Conservation (phyloP, 2,888 invertebrate species). For the Pegoplata infirma region DNA sequence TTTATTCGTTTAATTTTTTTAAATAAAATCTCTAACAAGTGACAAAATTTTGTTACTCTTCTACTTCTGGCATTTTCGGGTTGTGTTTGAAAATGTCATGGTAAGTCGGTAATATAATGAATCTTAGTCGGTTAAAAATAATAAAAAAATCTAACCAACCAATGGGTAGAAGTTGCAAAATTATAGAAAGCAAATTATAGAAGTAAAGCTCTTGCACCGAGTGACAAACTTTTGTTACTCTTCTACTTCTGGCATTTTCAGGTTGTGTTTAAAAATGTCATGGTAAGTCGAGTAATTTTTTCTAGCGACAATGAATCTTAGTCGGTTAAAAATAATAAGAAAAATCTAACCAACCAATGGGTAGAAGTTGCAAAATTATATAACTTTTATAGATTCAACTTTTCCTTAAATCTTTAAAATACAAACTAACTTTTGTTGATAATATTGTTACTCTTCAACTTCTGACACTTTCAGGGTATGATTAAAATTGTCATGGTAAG, state of each 20-base stretch:
- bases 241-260: slow-evolving; percentile 55
- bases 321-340: too few relatives aligned
- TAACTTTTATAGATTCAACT: too few relatives aligned
- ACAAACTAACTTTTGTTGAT: too few relatives aligned
- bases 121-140: slow-evolving; percentile 64
- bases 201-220: not conserved
- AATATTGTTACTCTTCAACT: slow-evolving; percentile 39
- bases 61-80: slow-evolving; percentile 47
- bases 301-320: too few relatives aligned
- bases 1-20: too few relatives aligned
- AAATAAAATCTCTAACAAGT: too few relatives aligned
- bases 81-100: slow-evolving; percentile 40
- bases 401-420: too few relatives aligned
- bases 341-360: too few relatives aligned
- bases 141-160: slow-evolving; percentile 61
- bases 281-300: too few relatives aligned
- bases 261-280: too few relatives aligned
- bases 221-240: slow-evolving; percentile 44
- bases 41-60: slow-evolving; percentile 54
- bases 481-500: slow-evolving; percentile 48
- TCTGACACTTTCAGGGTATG: slow-evolving; percentile 16
- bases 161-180: slow-evolving; percentile 66
- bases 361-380: too few relatives aligned
- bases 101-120: slow-evolving; percentile 63
- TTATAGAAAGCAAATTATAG: not conserved